Conservation (phyloP, 2,888 invertebrate genomes). For the Melolontha melolontha region DNA sequence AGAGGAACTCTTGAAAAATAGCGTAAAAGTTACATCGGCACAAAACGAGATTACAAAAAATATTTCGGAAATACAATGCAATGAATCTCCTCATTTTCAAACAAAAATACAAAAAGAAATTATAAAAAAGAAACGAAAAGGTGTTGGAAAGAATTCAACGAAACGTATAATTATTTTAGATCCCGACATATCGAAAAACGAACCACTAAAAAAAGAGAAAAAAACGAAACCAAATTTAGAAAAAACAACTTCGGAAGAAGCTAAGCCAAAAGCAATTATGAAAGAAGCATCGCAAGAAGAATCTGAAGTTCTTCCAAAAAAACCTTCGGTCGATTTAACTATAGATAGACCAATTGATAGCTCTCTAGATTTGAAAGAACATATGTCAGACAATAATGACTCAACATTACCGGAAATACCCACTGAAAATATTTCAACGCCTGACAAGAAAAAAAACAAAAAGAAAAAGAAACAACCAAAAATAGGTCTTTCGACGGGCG, state of each 20-base stretch:
- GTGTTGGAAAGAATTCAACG: constrained; percentile 9
- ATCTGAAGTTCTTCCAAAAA: constrained; percentile 14
- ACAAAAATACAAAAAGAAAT: constrained; percentile 23
- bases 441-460: constrained; percentile 47
- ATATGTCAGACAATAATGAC: constrained; percentile 46
- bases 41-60: constrained; percentile 25
- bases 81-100: background rate
- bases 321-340: constrained; percentile 34
- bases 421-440: constrained; percentile 20
- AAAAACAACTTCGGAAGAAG: constrained; percentile 1
- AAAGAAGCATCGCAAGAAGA: background rate
- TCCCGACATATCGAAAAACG: constrained; percentile 18
- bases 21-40: constrained; percentile 44
- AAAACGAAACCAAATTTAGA: background rate
- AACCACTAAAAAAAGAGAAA: background rate
- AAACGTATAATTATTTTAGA: constrained; percentile 42
- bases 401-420: constrained; percentile 36
- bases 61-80: constrained; percentile 15
- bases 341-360: background rate
- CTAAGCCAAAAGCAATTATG: no score
- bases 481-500: constrained; percentile 33
- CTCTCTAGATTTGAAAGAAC: background rate
- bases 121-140: constrained; percentile 42
- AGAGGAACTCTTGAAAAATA: constrained; percentile 47
- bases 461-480: constrained; percentile 56